Base-by-base conservation (phyloP, 2,113 vertebrate species). In the Apodemus speciosus region DNA sequence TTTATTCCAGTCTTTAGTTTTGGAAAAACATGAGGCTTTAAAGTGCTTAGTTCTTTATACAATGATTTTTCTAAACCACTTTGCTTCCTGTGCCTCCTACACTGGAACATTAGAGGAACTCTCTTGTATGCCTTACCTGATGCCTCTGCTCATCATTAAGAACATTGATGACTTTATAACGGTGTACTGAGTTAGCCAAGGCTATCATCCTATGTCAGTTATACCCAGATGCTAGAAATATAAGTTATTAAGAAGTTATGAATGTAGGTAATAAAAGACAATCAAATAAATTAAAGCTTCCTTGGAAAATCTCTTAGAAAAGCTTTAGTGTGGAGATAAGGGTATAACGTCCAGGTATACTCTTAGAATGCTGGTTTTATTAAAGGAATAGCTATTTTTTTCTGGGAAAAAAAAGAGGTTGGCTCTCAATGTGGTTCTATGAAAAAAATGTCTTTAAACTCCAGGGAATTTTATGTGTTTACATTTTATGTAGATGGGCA, bases 241-340 rank as follows among this genome's bases (percentile, higher is more conserved):
- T 69, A 40, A 94, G 85, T 95, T 76, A 15, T 46, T 84, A 60
- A 66, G 21, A 81, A 93, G 25, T 32, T 92, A 71, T 86, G 46
- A 58, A 88, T n/a, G 64, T 4, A 72, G 43, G 35, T 32, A 80
- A 88, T n/a, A 92, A 93, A 77, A 81, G 64, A 21, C 27, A 92
- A 40, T 53, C 68, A 88, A 16, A 64, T 76, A 88, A 88, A 88
- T 64, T 58, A 90, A 76, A 86, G 18, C 88, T 89, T 80, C 4
- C 27, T 35, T 94, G 68, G 56, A 84, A 69, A 91, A 80, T 79
- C 20, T 43, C 38, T 38, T 93, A 46, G 25, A 60, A 89, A 93
- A 14, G 25, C 46, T 79, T 23, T 46, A 9, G 43, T 66, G 0
- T 80, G 8, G n/a, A 88, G 68, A 80, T 88, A 43, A 85, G 62